These are phyloP conservation scores for Pararge aegeria DNA, from an alignment of 1,140 invertebrate species.

Conservation along the genomic window DNA sequence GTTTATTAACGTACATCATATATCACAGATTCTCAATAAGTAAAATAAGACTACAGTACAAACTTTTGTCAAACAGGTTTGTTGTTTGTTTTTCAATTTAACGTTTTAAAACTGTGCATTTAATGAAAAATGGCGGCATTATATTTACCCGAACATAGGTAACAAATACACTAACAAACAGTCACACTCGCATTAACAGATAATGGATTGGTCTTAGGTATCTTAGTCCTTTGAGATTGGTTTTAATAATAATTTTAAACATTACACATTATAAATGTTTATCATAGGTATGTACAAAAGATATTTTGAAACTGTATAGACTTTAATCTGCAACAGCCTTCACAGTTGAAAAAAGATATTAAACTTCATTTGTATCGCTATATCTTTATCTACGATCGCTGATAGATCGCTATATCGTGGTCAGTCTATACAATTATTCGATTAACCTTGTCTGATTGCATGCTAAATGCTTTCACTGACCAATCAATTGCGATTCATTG, in stretches of 20 bases:
- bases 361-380: slow-evolving; percentile 16
- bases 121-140: too few species aligned
- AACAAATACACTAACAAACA: too few species aligned
- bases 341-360: slow-evolving; percentile 12
- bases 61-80: too few species aligned
- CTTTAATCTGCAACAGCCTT: slow-evolving; percentile 14
- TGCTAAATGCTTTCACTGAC: slow-evolving; percentile 62
- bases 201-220: not conserved
- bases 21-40: too few species aligned
- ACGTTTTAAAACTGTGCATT: too few species aligned
- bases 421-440: slow-evolving; percentile 20
- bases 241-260: slow-evolving; percentile 5
- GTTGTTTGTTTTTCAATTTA: too few species aligned
- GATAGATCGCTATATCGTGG: slow-evolving; percentile 21
- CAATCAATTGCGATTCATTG: slow-evolving; percentile 60
- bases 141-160: too few species aligned
- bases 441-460: slow-evolving; percentile 55
- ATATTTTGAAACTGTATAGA: slow-evolving; percentile 12
- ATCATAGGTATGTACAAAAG: too few species aligned
- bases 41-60: too few species aligned
- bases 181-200: too few species aligned
- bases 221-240: not conserved
- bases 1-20: too few species aligned
- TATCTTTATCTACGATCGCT: slow-evolving; percentile 21
- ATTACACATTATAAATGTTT: too few species aligned